Evolutionary conservation across 2,113 vertebrate genomes (phyloP).

Genomic region (Anser cygnoides): DNA sequence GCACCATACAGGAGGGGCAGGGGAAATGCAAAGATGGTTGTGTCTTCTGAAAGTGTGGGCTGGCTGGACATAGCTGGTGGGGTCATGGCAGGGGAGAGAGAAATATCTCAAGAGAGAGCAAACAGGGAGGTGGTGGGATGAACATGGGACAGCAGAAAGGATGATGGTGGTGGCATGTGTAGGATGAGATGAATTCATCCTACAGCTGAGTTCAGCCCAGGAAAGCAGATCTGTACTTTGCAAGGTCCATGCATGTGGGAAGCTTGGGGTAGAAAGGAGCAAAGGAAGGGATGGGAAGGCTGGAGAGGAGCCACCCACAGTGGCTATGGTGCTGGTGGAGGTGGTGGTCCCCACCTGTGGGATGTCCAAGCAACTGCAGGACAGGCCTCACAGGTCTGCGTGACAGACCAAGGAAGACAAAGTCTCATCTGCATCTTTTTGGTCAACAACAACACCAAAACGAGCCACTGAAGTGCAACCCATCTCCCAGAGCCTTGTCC

Average conservation of each 20-base stretch:
- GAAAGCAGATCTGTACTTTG: neutral
- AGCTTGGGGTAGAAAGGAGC: neutral
- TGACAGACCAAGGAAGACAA: neutral
- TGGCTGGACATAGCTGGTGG: neutral
- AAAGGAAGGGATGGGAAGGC: neutral
- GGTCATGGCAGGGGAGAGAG: neutral
- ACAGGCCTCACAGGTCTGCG: neutral
- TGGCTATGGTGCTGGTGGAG: neutral
- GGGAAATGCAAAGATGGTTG: neutral
- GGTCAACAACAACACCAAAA: neutral
- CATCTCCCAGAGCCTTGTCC: neutral
- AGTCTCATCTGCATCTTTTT: neutral
- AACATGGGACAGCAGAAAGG: neutral
- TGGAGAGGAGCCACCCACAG: neutral
- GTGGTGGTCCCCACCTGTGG: neutral
- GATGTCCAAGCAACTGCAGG: neutral
- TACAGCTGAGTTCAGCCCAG: neutral
- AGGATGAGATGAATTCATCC: neutral
- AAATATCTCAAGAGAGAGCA: neutral
- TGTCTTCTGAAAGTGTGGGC: neutral
- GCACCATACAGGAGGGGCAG: neutral
- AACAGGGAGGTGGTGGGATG: neutral
- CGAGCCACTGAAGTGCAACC: neutral
- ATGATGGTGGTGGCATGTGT: neutral
- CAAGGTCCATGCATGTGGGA: neutral